A percentile compares a stretch with the other conserved stretches of the same genome.
Evolutionary conservation across 2,888 invertebrate genomes (phyloP).

Genomic region (Theodoxus fluviatilis): DNA sequence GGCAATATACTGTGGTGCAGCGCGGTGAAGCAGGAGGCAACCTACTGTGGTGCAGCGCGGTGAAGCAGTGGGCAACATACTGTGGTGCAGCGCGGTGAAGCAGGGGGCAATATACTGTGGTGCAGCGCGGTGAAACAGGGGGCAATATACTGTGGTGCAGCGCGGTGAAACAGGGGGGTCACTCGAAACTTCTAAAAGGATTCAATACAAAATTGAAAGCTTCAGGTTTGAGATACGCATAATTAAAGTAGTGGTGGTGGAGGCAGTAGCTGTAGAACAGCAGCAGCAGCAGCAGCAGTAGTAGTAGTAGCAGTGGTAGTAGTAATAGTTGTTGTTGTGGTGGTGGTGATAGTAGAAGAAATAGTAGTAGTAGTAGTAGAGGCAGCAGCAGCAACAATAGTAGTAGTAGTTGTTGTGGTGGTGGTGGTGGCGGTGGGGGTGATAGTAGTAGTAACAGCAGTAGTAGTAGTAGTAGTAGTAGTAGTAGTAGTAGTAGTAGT

Average conservation of each 20-base stretch:
- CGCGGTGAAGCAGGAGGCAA: no score
- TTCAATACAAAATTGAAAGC: no score
- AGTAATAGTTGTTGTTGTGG: neutral
- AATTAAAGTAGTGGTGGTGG: neutral
- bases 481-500: neutral
- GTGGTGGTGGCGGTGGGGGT: neutral
- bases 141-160: no score
- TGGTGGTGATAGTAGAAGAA: neutral
- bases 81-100: no score
- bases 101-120: no score
- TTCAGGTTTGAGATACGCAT: no score
- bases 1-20: no score
- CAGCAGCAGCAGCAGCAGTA: neutral
- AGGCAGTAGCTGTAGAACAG: neutral
- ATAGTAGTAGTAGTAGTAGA: neutral
- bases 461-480: constrained; percentile 16
- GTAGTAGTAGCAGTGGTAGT: neutral
- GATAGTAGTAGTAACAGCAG: constrained; percentile 20
- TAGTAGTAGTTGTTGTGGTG: constrained; percentile 1
- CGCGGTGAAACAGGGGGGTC: no score
- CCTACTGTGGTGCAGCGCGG: no score
- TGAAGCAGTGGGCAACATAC: no score
- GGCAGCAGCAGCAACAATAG: neutral
- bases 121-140: no score
- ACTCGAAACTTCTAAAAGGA: no score